Evolutionary conservation across 2,113 vertebrate species (phyloP), one percentile per base, ranked within the genome.

Genomic region (Microtus ochrogaster): DNA sequence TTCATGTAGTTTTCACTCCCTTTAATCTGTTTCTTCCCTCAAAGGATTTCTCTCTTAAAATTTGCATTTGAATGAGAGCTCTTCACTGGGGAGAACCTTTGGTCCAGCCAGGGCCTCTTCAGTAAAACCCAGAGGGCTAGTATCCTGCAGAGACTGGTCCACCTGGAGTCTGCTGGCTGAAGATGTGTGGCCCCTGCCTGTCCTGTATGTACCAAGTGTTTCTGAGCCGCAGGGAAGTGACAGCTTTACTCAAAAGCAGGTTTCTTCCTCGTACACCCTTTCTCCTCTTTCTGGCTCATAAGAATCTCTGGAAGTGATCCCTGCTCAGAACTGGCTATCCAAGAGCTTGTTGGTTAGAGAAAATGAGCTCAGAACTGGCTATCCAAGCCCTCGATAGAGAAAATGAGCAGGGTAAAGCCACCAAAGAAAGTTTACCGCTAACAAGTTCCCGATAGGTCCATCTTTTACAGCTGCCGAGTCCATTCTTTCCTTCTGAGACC

Each of bases 51-150:
- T 58, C 70, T 26, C 85, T 94, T 72, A 79, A 91, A 91, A 92
- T 90, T 0, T 94, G 58, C 76, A 84, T 76, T n/a, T 97, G n/a
- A 95, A 96, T 79, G 22, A 44, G 11, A 7, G 89, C 39, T 86
- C 61, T 89, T 68, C 11, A 61, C 17, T 65, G 19, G 21, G 55
- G 68, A 73, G 36, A 26, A 82, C 74, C 63, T 24, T 70, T 65
- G 24, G 78, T 1, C 52, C 77, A 70, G 21, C 83, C 66, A 33
- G 47, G 86, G 82, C 55, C 24, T 49, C 21, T 68, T 92, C 49
- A 81, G 49, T 39, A 81, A 94, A 19, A 90, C 49, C 39, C 16
- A n/a, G 2, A 58, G 39, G 72, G 73, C 91, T 85, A 78, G 36
- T 19, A 41, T 76, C 44, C 65, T n/a, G 65, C 44, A n/a, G 84